Base-by-base conservation (phyloP, 2,797 vertebrate species). In the Bovichtus diacanthus region DNA sequence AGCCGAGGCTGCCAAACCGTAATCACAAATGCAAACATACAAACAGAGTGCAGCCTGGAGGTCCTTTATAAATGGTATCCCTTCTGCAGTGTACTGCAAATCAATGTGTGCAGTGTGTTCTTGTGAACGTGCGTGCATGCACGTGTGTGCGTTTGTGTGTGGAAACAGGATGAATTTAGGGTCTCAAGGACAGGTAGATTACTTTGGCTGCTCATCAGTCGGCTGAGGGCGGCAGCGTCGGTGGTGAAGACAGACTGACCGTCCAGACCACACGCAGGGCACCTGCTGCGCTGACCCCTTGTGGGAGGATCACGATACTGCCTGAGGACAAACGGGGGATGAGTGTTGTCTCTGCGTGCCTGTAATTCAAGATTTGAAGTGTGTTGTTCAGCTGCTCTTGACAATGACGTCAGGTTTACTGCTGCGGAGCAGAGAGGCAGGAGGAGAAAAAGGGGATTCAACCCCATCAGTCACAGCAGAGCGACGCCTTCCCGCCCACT, bases 11-110 rank as follows among this genome's bases (percentile, higher is more conserved):
- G 89, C 90, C 92, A 93, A 90, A 93, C 88, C 81, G 11, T 91
- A 93, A 94, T 94, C 87, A 91, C 88, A 86, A 93, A 89, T 76
- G 84, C 89, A 95, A 95, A 94, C 91, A 93, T 93, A 94, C 88
- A 93, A 90, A 91, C 77, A 90, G 76, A 75, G 72, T 25, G 76
- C 81, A 80, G 87, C 90, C 60, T 18, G 76, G 90, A 91, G 90
- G 90, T 88, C 90, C 79, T 87, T 87, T 74, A 87, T 92, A 91
- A 94, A 93, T 92, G 89, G 85, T 58, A 70, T 87, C 85, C 88
- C 83, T 93, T 93, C 87, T 90, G 80, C 83, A 65, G 74, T 76
- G 64, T 63, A 58, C 83, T 78, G 76, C 56, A 90, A 88, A 91
- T 94, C 92, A 93, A 89, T 92, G 90, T 91, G 78, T 76, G 69